phyloP scores from a whole-genome alignment of 2,113 vertebrate species.

The Tupaia chinensis region DNA sequence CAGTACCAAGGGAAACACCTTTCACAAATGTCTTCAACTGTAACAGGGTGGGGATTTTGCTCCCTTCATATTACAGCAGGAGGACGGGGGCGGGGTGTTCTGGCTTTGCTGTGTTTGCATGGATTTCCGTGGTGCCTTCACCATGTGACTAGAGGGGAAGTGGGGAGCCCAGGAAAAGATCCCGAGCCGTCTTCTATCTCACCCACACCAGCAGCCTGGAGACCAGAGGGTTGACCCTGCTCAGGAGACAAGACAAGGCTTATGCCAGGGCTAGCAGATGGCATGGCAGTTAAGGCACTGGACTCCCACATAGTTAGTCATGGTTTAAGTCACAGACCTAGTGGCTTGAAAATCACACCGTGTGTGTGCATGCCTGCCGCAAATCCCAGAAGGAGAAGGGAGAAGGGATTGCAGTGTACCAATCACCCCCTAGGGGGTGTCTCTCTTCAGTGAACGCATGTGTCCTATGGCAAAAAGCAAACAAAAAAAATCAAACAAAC shows the following conservation, averaged over 20 bases:
- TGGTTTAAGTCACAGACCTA: too few relatives aligned
- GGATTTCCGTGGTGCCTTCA: neutral
- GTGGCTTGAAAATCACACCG: too few relatives aligned
- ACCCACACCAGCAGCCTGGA: neutral
- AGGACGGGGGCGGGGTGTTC: neutral
- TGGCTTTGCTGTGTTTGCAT: neutral
- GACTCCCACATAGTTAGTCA: too few relatives aligned
- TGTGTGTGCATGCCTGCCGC: too few relatives aligned
- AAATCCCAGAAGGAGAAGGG: too few relatives aligned
- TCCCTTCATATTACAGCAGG: neutral
- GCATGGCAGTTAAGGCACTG: too few relatives aligned
- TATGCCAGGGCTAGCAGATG: too few relatives aligned
- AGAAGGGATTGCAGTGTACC: too few relatives aligned
- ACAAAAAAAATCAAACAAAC: too few relatives aligned
- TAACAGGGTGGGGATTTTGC: neutral
- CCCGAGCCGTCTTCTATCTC: neutral
- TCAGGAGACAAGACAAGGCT: neutral
- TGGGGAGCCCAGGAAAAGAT: neutral
- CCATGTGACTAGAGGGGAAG: neutral
- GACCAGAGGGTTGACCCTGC: neutral
- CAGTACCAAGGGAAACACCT: neutral
- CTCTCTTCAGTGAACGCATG: too few relatives aligned
- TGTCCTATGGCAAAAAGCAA: too few relatives aligned
- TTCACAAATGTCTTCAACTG: constrained; percentile 43
- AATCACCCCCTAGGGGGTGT: too few relatives aligned